Base-by-base conservation (phyloP, 2,888 invertebrate genomes). In the Eupeodes latifasciatus region DNA sequence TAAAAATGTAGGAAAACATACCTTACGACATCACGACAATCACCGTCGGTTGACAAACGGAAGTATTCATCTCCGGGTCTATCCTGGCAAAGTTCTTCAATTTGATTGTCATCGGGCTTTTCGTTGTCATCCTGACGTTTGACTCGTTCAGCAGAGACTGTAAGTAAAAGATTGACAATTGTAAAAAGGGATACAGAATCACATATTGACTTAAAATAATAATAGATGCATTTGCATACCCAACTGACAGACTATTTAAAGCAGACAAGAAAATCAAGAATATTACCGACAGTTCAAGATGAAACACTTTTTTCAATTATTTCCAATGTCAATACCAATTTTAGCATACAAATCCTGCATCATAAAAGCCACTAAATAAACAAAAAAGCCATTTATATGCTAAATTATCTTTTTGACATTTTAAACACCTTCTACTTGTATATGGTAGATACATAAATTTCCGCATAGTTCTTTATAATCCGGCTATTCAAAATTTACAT, bases 11-110 rank as follows among this genome's bases (percentile, higher is more conserved):
- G 57, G 57, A 19, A 57, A 34, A 81, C 93, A 95, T 95, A 98
- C 97, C 98, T 97, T 92, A 98, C 98, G 90, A 98, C 98, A 94
- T 98, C 98, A 91, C 98, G 96, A 94, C 98, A 98, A 94, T 98
- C 98, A 89, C 96, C 96, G 40, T 97, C 97, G 74, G 96, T 95
- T 90, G 96, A 95, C 91, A 98, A 94, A 90, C 98, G 96, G 95
- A 98, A 98, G 94, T 98, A 98, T 94, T 98, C 98, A 92, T 98
- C 98, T 19, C 96, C 97, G 5, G 98, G 97, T 91, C 98, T 95
- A 92, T 97, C 97, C 90, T 97, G 96, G 94, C 98, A 98, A 74
- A 98, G 95, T 93, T 98, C 96, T 91, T 98, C 98, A 5, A 97
- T 94, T 81, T 95, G 95, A n/a, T 94, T 94, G 44, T 96, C 96